Evolutionary conservation across 92 coral and sea anemone genomes (phyloP), one percentile per base, ranked within the genome.

Genomic region (Ricordea florida): DNA sequence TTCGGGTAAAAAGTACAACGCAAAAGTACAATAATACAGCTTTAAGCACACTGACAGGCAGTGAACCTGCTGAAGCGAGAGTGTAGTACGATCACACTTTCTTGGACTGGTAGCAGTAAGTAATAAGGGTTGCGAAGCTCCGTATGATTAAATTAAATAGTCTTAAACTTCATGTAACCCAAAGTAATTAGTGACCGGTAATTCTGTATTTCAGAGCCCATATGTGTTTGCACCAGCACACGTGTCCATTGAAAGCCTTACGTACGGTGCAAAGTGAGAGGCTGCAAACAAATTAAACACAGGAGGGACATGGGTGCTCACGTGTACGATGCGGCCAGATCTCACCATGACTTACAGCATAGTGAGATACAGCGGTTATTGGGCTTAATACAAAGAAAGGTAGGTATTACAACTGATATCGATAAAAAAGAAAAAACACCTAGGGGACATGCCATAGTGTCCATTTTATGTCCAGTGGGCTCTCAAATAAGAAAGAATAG

Each of bases 291-390:
- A 35, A 36, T 59, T 14, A 35, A 1, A 10, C 47, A 2, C 25
- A 33, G 66, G 25, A 59, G n/a, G 34, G 66, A 59, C 66, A 35
- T 18, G 46, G 16, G 47, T 6, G 25, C 66, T 5, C 66, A 59
- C 2, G 14, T 59, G 5, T 36, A 33, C 10, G 66, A 34, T 33
- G 66, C 66, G 18, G 66, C 66, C 48, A 36, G 25, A 20, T 59
- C 66, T 8, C 66, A 35, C 66, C 10, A 59, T 36, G 45, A 36
- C 30, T 59, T 59, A 35, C 66, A 59, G 47, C 66, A 59, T 59
- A 47, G 66, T 20, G 48, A 59, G 25, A 59, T n/a, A 33, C 66
- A 59, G 30, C 10, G 66, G 25, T 35, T 36, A 10, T 35, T 36
- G 47, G 66, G 24, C 10, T 6, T 59, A 6, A 36, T 59, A 59